Evolutionary conservation across 1,140 invertebrate species (phyloP).

Genomic region (Zophobas morio): DNA sequence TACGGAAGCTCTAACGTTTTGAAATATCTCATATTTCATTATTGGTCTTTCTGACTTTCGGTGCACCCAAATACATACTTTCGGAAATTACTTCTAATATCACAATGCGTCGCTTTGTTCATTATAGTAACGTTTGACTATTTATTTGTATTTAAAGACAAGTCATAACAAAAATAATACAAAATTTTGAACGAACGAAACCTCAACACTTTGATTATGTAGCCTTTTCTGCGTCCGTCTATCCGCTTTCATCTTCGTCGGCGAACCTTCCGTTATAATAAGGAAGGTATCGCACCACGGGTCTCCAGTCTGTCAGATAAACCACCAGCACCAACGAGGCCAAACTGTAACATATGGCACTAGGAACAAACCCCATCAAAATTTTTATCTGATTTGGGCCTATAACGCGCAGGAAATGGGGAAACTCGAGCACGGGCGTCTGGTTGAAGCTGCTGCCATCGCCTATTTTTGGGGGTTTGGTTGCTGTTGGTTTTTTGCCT

Average conservation of each 20-base stretch:
- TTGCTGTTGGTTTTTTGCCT: no score
- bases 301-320: conserved; percentile 33
- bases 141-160: no score
- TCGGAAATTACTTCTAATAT: conserved; percentile 24
- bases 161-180: neutral
- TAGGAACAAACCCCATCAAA: conserved; percentile 12
- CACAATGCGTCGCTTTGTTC: conserved; percentile 31
- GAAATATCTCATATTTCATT: conserved; percentile 34
- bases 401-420: conserved; percentile 61
- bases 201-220: neutral
- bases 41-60: conserved; percentile 45
- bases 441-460: neutral
- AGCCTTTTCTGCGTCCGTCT: conserved; percentile 2
- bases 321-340: conserved; percentile 14
- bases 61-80: neutral
- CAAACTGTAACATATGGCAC: conserved; percentile 9
- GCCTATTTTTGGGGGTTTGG: neutral
- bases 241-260: neutral
- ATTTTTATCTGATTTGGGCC: conserved; percentile 31
- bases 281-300: conserved; percentile 38
- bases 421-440: conserved; percentile 58
- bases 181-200: neutral
- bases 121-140: neutral
- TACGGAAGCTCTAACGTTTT: conserved; percentile 55
- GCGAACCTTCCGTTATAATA: conserved; percentile 43